These are phyloP conservation scores for Oreochromis spilurus DNA, from an alignment of 2,113 vertebrate genomes.

Conservation along the genomic window DNA sequence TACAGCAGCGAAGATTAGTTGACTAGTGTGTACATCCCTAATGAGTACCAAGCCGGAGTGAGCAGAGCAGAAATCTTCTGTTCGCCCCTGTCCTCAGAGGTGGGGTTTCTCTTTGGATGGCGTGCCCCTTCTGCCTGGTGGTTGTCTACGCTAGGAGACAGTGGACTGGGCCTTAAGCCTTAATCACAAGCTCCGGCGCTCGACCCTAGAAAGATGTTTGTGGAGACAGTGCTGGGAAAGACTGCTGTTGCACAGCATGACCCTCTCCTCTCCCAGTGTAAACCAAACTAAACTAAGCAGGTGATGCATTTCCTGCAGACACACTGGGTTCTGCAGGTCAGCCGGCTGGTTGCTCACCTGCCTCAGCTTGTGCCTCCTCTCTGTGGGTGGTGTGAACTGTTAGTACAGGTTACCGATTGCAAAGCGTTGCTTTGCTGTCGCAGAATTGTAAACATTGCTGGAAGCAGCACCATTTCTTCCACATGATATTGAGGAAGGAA, in stretches of 20 bases:
- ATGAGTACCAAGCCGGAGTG: too few species aligned
- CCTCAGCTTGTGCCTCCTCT: not conserved
- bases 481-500: too few species aligned
- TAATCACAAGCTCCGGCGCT: rapidly evolving
- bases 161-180: not conserved
- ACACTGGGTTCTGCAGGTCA: not conserved
- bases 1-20: too few species aligned
- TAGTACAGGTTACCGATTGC: not conserved
- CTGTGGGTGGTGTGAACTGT: rapidly evolving
- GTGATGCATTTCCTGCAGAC: not conserved
- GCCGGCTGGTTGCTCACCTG: not conserved
- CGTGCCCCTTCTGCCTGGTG: not conserved
- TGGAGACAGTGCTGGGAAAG: not conserved
- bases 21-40: too few species aligned
- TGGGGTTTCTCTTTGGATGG: not conserved
- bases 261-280: not conserved
- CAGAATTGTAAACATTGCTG: too few species aligned
- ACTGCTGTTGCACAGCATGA: not conserved
- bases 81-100: not conserved
- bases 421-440: too few species aligned
- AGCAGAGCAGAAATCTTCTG: not conserved
- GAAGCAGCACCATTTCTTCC: too few species aligned
- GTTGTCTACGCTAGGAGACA: not conserved
- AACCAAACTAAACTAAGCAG: not conserved
- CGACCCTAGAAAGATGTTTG: not conserved